These are phyloP conservation scores for Festucalex cinctus DNA, from an alignment of 2,113 vertebrate species.

Conservation along the genomic window DNA sequence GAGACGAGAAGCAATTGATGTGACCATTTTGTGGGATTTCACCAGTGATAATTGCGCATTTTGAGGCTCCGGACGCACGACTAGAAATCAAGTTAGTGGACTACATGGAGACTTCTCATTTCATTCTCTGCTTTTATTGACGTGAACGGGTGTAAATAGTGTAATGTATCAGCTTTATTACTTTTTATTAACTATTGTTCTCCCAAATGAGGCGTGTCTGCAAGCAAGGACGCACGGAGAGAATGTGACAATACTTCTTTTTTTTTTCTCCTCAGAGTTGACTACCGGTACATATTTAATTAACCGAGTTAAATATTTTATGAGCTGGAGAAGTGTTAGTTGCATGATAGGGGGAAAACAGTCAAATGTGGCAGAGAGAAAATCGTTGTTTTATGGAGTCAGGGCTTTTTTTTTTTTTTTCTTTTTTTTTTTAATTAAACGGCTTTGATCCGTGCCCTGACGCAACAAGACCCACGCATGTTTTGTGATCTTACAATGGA, in stretches of 20 bases:
- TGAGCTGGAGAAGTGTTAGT: slow-evolving; percentile 23
- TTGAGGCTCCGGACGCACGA: slow-evolving; percentile 5
- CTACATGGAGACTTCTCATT: slow-evolving; percentile 2
- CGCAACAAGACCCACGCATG: slow-evolving; percentile 34
- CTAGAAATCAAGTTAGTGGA: slow-evolving; percentile 25
- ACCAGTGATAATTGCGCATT: neutral
- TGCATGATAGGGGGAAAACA: neutral
- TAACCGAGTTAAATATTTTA: neutral
- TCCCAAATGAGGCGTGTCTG: slow-evolving; percentile 33
- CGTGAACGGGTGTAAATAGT: slow-evolving; percentile 12
- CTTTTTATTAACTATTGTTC: neutral
- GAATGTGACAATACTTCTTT: neutral
- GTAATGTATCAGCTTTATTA: neutral
- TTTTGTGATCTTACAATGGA: slow-evolving; percentile 56
- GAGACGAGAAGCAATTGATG: slow-evolving; percentile 6
- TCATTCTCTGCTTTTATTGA: neutral
- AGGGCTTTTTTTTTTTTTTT: neutral
- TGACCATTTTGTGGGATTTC: slow-evolving; percentile 1
- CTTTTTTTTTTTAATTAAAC: slow-evolving; percentile 42
- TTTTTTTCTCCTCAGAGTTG: neutral
- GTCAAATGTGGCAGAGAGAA: no score
- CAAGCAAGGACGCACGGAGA: slow-evolving; percentile 39
- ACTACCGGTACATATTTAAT: no score
- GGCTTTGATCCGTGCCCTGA: slow-evolving; percentile 42
- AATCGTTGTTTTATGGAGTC: neutral